These are phyloP conservation scores for Amblyjoppa proteus DNA, from an alignment of 2,888 invertebrate genomes.

Conservation along the genomic window DNA sequence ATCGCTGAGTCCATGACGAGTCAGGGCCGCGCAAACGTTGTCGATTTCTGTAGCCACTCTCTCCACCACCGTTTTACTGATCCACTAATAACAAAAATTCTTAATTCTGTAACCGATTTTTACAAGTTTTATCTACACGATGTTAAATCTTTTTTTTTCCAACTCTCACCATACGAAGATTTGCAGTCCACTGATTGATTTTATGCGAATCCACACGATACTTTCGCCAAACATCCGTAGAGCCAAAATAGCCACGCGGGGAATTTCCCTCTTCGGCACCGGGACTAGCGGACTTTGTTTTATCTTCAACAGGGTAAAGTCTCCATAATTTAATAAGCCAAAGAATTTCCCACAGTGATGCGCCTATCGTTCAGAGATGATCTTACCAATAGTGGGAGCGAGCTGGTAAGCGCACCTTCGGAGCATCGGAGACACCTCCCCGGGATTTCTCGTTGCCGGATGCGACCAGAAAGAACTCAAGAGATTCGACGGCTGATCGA, in stretches of 20 bases:
- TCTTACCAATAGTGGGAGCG: conserved; percentile 85
- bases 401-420: conserved; percentile 87
- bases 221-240: conserved; percentile 87
- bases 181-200: conserved; percentile 92
- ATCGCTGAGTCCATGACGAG: conserved; percentile 89
- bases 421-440: conserved; percentile 86
- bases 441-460: conserved; percentile 85
- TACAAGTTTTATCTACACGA: neutral
- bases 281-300: conserved; percentile 83
- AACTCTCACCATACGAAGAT: conserved; percentile 89
- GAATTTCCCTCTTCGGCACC: conserved; percentile 85
- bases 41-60: conserved; percentile 92
- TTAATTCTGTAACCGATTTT: neutral
- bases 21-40: conserved; percentile 89
- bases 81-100: conserved; percentile 89
- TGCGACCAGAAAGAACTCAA: conserved; percentile 87
- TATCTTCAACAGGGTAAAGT: conserved; percentile 71
- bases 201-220: conserved; percentile 89
- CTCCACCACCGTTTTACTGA: conserved; percentile 93
- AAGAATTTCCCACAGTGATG: neutral
- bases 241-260: conserved; percentile 84
- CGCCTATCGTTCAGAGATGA: conserved; percentile 35
- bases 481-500: conserved; percentile 85
- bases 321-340: neutral
- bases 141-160: neutral